A percentile compares a stretch with the other conserved stretches of the same genome.
Evolutionary conservation across 2,888 invertebrate species (phyloP).

Genomic region (Torymus tubicola): DNA sequence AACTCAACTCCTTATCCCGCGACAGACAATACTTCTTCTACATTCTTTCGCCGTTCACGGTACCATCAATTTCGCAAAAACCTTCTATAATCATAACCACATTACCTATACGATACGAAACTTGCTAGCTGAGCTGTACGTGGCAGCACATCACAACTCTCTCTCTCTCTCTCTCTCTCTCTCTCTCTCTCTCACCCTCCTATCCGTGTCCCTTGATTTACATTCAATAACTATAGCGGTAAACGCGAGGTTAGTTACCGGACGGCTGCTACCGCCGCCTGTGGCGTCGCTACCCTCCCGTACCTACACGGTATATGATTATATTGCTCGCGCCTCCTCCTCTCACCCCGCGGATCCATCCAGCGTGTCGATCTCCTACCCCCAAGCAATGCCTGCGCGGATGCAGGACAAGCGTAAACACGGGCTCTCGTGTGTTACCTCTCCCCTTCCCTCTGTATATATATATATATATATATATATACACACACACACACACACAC

Average conservation of each 20-base stretch:
- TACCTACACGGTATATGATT: constrained; percentile 37
- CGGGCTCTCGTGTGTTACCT: not conserved
- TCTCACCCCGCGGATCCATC: not conserved
- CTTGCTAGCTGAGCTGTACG: too few species aligned
- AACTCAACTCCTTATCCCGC: too few species aligned
- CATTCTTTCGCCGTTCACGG: too few species aligned
- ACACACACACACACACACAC: too few species aligned
- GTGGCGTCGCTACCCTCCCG: too few species aligned
- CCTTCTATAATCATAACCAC: too few species aligned
- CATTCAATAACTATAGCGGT: constrained; percentile 67
- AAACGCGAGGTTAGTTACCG: constrained; percentile 64
- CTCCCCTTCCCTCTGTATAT: too few species aligned
- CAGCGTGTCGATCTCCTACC: not conserved
- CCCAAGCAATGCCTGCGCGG: not conserved
- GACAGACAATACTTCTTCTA: too few species aligned
- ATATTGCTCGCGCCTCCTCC: constrained; percentile 31
- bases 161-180: too few species aligned
- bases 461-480: not conserved
- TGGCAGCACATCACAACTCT: too few species aligned
- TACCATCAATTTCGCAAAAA: too few species aligned
- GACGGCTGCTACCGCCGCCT: constrained; percentile 11
- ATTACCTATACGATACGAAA: too few species aligned
- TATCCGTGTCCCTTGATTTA: constrained; percentile 62
- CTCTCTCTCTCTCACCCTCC: constrained; percentile 31
- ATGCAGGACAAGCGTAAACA: constrained; percentile 44